Evolutionary conservation across 1,140 invertebrate species (phyloP).

Genomic region (Heterodera schachtii): DNA sequence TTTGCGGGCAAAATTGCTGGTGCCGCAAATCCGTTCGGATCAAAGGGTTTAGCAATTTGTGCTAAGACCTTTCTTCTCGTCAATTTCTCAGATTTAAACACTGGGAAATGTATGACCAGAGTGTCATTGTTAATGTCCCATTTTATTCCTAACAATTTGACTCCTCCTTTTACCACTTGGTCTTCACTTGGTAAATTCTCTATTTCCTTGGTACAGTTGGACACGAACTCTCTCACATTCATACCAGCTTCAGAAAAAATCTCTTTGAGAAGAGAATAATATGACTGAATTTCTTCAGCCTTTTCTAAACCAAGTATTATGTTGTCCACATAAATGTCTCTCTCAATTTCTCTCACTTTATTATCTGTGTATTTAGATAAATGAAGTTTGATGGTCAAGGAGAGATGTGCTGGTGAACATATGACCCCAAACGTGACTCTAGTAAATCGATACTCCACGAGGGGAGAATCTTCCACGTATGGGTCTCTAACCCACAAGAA

Average conservation of each 20-base stretch:
- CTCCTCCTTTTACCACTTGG: background rate
- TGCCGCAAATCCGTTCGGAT: background rate
- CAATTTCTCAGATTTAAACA: background rate
- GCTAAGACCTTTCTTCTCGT: background rate
- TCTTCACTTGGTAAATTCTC: constrained; percentile 1
- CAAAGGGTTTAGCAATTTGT: constrained; percentile 3
- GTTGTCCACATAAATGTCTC: background rate
- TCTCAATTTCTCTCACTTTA: background rate
- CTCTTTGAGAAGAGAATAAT: background rate
- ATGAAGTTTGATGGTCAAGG: background rate
- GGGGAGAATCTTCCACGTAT: too few relatives aligned
- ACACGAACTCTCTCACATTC: constrained; percentile 12
- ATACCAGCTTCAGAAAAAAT: constrained; percentile 3
- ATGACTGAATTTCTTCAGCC: background rate
- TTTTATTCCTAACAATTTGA: constrained; percentile 5
- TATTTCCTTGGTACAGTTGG: background rate
- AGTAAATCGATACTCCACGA: background rate
- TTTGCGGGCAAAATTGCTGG: background rate
- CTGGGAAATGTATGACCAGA: background rate
- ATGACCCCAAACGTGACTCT: background rate
- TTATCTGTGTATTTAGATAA: background rate
- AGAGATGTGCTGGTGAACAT: background rate
- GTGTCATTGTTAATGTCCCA: background rate
- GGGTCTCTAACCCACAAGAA: too few relatives aligned
- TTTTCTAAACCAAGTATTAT: background rate